A percentile compares a stretch with the other conserved stretches of the same genome.
Evolutionary conservation across 2,113 vertebrate genomes (phyloP).

Genomic region (Brachyhypopomus occidentalis): DNA sequence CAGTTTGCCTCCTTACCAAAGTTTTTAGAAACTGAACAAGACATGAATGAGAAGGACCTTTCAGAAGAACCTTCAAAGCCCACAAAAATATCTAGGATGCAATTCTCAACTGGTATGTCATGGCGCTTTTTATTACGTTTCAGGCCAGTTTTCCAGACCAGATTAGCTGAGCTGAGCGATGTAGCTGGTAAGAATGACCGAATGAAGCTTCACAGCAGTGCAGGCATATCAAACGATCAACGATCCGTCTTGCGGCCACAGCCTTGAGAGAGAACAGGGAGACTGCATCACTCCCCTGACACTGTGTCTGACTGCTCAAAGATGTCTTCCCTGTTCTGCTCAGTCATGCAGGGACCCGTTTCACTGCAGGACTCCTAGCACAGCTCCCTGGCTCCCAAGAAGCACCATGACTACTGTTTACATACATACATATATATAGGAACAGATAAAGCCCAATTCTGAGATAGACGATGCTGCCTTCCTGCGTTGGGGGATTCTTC

Average conservation of each 20-base stretch:
- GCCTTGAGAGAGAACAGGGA: slow-evolving; percentile 52
- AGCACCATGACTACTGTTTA: background rate
- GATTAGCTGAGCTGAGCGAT: slow-evolving; percentile 32
- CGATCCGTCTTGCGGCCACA: slow-evolving; percentile 62
- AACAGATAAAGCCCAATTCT: background rate
- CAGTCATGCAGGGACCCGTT: slow-evolving; percentile 39
- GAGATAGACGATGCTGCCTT: background rate
- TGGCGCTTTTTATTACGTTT: too few species aligned
- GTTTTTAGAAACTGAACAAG: background rate
- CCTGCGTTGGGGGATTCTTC: slow-evolving; percentile 2
- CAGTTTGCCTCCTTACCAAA: background rate
- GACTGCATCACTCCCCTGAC: slow-evolving; percentile 16
- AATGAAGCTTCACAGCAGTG: slow-evolving; percentile 57
- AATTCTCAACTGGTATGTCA: too few species aligned
- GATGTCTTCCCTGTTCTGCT: slow-evolving; percentile 46
- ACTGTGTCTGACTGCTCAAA: slow-evolving; percentile 31
- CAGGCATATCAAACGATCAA: slow-evolving; percentile 58
- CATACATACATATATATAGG: background rate
- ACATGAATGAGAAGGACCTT: background rate
- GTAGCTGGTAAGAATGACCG: slow-evolving; percentile 60
- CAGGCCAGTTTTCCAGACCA: too few species aligned
- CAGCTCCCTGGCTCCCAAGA: background rate
- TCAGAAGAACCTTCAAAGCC: background rate
- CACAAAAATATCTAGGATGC: background rate
- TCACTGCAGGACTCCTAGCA: slow-evolving; percentile 31